Evolutionary conservation across 1,140 invertebrate species (phyloP).

Genomic region (Aphelinus atriplicis): DNA sequence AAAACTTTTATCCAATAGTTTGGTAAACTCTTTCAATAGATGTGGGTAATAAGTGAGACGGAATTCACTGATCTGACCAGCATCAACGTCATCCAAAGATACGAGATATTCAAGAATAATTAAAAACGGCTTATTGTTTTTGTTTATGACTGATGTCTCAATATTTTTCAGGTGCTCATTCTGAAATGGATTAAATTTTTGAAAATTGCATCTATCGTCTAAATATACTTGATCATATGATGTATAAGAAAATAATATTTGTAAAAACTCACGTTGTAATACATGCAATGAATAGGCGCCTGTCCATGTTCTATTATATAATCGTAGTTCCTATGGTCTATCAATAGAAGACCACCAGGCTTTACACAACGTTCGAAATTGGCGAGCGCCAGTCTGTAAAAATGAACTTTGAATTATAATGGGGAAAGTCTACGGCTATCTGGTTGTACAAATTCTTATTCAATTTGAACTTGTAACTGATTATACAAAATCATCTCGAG

Average conservation of each 20-base stretch:
- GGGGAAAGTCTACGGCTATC: too few species aligned
- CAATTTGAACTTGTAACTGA: background rate
- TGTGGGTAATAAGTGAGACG: conserved; percentile 87
- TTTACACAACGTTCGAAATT: conserved; percentile 84
- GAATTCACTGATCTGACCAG: conserved; percentile 73
- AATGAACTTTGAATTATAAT: background rate
- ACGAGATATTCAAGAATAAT: conserved; percentile 83
- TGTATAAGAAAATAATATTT: background rate
- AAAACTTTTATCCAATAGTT: conserved; percentile 78
- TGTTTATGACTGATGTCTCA: conserved; percentile 81
- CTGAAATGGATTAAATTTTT: conserved; percentile 64
- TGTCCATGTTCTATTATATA: conserved; percentile 77
- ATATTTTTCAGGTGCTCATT: conserved; percentile 82
- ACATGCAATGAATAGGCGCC: conserved; percentile 82
- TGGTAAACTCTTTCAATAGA: conserved; percentile 73
- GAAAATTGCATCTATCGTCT: too few species aligned
- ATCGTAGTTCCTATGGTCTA: conserved; percentile 89
- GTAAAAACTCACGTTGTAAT: conserved; percentile 80
- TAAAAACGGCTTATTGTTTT: conserved; percentile 75
- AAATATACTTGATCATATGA: too few species aligned
- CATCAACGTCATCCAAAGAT: conserved; percentile 64
- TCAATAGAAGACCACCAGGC: conserved; percentile 81
- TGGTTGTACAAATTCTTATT: too few species aligned
- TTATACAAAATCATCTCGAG: background rate
- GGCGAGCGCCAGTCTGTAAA: conserved; percentile 68